phyloP scores from a whole-genome alignment of 2,113 vertebrate genomes.

The Phainopepla nitens region DNA sequence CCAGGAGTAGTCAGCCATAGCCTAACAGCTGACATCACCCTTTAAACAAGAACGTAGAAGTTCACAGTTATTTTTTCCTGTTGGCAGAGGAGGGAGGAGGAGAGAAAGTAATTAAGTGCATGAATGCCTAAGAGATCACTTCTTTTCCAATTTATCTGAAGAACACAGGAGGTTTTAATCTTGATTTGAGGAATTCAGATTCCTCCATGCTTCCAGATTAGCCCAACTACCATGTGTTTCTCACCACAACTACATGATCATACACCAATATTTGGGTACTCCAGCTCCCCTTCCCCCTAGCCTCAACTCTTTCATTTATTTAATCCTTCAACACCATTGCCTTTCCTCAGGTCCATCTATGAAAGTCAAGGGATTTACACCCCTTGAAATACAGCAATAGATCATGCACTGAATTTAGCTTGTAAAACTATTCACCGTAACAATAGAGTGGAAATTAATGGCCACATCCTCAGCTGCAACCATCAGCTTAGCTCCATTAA shows the following conservation, averaged over 20 bases:
- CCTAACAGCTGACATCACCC: background rate
- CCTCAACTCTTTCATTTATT: background rate
- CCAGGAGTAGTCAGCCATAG: background rate
- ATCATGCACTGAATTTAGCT: background rate
- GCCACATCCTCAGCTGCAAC: conserved; percentile 40
- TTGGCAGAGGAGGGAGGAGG: background rate
- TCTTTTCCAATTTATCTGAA: background rate
- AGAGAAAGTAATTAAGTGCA: conserved; percentile 11
- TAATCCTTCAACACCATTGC: background rate
- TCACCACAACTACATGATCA: background rate
- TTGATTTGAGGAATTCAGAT: background rate
- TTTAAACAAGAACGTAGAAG: background rate
- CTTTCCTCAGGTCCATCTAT: background rate
- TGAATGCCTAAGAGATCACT: background rate
- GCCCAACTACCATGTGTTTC: background rate
- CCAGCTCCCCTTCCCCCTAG: background rate
- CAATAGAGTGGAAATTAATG: conserved; percentile 27
- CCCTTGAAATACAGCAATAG: background rate
- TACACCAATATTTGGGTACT: background rate
- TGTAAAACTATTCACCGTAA: conserved; percentile 16
- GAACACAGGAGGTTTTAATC: background rate
- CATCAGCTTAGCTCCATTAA: conserved; percentile 40
- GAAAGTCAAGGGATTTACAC: background rate
- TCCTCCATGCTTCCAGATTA: background rate
- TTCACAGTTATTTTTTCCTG: background rate